These are phyloP conservation scores for Microcebus griseorufus DNA, from an alignment of 2,113 vertebrate genomes.

Conservation along the genomic window DNA sequence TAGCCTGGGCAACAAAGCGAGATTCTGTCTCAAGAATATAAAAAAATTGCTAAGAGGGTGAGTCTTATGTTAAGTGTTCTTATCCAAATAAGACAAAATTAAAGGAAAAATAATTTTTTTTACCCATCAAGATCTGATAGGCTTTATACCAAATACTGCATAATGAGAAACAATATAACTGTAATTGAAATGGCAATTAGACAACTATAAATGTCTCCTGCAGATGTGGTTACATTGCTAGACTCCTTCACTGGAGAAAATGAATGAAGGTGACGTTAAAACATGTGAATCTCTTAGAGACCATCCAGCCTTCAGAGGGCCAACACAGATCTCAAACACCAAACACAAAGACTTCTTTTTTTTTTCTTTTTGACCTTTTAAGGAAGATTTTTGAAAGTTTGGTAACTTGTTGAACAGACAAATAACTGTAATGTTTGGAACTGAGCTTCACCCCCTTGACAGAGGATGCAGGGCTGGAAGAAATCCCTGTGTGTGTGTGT, in stretches of 20 bases:
- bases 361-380: neutral
- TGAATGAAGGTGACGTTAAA: neutral
- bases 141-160: neutral
- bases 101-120: neutral
- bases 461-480: neutral
- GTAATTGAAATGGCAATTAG: neutral
- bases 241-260: neutral
- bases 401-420: neutral
- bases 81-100: neutral
- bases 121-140: neutral
- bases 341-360: neutral
- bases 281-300: neutral
- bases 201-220: neutral
- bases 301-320: neutral
- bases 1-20: no score
- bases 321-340: neutral
- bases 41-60: neutral
- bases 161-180: neutral
- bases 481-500: neutral
- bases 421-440: neutral
- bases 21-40: no score
- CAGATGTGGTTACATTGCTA: neutral
- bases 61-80: neutral
- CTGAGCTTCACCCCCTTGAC: accelerated
- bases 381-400: neutral